These are phyloP conservation scores for Lethrus apterus DNA, from an alignment of 1,140 invertebrate species.

Conservation along the genomic window DNA sequence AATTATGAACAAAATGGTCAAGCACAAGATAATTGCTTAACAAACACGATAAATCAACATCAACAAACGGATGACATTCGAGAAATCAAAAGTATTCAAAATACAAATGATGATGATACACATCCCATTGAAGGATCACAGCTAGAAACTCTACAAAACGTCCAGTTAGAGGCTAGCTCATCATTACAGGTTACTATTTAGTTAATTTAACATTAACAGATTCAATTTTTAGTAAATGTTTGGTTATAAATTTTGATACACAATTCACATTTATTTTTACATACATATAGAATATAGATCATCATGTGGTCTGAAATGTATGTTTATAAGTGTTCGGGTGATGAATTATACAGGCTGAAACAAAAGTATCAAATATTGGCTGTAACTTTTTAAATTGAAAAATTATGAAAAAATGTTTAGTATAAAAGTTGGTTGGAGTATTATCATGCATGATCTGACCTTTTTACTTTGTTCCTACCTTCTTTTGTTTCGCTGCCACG, in stretches of 20 bases:
- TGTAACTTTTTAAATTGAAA: too few relatives aligned
- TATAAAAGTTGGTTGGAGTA: too few relatives aligned
- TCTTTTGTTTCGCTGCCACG: too few relatives aligned
- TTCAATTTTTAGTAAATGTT: neutral
- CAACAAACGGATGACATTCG: conserved; percentile 5
- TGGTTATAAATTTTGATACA: neutral
- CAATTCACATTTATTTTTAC: neutral
- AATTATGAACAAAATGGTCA: conserved; percentile 2
- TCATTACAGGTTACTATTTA: conserved; percentile 4
- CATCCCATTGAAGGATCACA: conserved; percentile 14
- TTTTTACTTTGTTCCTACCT: too few relatives aligned
- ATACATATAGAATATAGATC: neutral
- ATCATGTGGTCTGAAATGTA: neutral
- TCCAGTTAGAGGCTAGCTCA: conserved; percentile 17
- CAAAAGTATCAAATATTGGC: too few relatives aligned
- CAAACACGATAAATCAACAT: neutral
- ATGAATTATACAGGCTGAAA: too few relatives aligned
- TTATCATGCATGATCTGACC: too few relatives aligned
- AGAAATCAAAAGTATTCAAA: neutral
- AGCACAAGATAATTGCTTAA: neutral
- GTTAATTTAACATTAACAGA: neutral
- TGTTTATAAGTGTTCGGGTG: too few relatives aligned
- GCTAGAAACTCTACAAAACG: conserved; percentile 14
- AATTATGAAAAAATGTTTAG: too few relatives aligned
- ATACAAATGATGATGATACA: neutral